Evolutionary conservation across 2,888 invertebrate genomes (phyloP).

Genomic region (Acanthococcus lagerstroemiae): DNA sequence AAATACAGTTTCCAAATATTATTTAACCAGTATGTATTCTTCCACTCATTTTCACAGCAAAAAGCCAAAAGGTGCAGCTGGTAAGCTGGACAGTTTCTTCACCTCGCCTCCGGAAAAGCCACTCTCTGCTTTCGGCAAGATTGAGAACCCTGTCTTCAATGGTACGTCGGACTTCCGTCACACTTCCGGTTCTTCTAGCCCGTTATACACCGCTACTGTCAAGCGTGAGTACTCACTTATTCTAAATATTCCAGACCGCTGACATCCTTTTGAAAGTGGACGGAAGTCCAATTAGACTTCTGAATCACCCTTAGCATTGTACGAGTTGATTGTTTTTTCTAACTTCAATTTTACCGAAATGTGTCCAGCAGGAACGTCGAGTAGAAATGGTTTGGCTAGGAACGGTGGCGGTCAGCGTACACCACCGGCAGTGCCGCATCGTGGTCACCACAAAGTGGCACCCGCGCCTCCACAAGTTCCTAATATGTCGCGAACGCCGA

Average conservation of each 20-base stretch:
- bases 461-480: constrained; percentile 40
- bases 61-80: constrained; percentile 35
- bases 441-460: constrained; percentile 37
- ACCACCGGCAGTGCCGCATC: constrained; percentile 26
- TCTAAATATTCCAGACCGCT: too few species aligned
- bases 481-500: constrained; percentile 28
- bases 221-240: constrained; percentile 46
- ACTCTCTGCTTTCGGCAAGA: constrained; percentile 39
- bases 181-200: constrained; percentile 13
- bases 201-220: constrained; percentile 48
- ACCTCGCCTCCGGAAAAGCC: constrained; percentile 15
- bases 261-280: too few species aligned
- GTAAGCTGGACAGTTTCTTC: constrained; percentile 30
- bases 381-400: constrained; percentile 36
- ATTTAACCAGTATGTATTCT: background rate
- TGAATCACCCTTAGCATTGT: too few species aligned
- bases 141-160: constrained; percentile 45
- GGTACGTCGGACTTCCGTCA: constrained; percentile 34
- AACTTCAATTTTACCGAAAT: too few species aligned
- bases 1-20: background rate
- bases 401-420: constrained; percentile 39
- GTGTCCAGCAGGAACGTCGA: constrained; percentile 32
- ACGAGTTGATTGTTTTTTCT: too few species aligned
- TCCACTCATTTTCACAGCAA: constrained; percentile 33
- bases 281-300: too few species aligned